These are phyloP conservation scores for Himalopsyche anomala DNA, from an alignment of 2,888 invertebrate species.

Conservation along the genomic window DNA sequence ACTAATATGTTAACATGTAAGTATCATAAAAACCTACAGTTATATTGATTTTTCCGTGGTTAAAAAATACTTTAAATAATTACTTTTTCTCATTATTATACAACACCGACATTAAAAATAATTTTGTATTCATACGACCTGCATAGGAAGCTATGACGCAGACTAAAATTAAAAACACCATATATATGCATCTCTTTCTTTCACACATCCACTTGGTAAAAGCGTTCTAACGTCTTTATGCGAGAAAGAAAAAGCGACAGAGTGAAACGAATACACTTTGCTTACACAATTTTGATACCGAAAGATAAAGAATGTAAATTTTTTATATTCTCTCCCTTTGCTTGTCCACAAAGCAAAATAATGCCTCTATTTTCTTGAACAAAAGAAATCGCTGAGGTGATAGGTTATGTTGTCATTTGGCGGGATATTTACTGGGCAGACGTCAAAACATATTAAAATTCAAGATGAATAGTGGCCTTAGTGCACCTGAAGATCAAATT, in stretches of 20 bases:
- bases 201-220: not conserved
- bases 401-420: constrained; percentile 48
- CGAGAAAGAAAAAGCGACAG: constrained; percentile 1
- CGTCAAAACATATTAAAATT: constrained; percentile 14
- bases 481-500: not conserved
- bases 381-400: not conserved
- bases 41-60: too few relatives aligned
- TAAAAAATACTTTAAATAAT: too few relatives aligned
- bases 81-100: too few relatives aligned
- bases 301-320: not conserved
- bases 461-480: constrained; percentile 12
- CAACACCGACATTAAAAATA: not conserved
- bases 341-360: constrained; percentile 15
- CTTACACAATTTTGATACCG: not conserved
- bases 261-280: constrained; percentile 1
- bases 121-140: not conserved
- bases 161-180: not conserved
- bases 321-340: constrained; percentile 8
- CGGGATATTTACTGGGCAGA: constrained; percentile 37
- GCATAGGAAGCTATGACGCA: not conserved
- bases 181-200: constrained; percentile 18
- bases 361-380: constrained; percentile 12
- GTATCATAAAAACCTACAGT: too few relatives aligned
- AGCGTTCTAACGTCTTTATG: not conserved
- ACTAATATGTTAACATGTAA: too few relatives aligned